These are phyloP conservation scores for Tringa solitaria DNA, from an alignment of 2,113 vertebrate species.

Conservation along the genomic window DNA sequence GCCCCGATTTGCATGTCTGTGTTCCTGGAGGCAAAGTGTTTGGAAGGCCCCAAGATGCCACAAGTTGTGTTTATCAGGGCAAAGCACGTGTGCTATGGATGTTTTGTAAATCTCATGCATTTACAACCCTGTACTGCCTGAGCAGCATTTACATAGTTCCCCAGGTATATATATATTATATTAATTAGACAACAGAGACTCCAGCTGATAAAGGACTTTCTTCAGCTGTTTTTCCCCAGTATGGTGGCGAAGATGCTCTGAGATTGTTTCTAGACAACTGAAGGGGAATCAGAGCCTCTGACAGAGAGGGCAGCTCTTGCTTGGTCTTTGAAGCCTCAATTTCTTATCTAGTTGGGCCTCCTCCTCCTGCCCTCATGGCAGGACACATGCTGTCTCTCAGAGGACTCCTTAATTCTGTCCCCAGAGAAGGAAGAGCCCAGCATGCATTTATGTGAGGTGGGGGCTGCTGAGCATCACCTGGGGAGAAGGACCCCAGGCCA, in stretches of 20 bases:
- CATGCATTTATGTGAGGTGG: background rate
- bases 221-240: background rate
- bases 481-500: background rate
- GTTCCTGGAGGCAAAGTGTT: background rate
- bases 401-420: background rate
- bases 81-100: background rate
- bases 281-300: background rate
- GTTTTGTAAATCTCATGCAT: background rate
- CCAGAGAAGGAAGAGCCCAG: background rate
- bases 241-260: background rate
- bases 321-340: background rate
- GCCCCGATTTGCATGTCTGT: background rate
- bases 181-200: background rate
- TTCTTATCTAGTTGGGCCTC: background rate
- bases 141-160: background rate
- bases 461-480: background rate
- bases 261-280: background rate
- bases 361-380: background rate
- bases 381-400: background rate
- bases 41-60: background rate
- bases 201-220: background rate
- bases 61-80: background rate
- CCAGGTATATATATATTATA: too few species aligned
- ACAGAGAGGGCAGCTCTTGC: background rate
- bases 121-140: background rate